These are phyloP conservation scores for Hylaea fasciaria DNA, from an alignment of 2,888 invertebrate species.

Conservation along the genomic window DNA sequence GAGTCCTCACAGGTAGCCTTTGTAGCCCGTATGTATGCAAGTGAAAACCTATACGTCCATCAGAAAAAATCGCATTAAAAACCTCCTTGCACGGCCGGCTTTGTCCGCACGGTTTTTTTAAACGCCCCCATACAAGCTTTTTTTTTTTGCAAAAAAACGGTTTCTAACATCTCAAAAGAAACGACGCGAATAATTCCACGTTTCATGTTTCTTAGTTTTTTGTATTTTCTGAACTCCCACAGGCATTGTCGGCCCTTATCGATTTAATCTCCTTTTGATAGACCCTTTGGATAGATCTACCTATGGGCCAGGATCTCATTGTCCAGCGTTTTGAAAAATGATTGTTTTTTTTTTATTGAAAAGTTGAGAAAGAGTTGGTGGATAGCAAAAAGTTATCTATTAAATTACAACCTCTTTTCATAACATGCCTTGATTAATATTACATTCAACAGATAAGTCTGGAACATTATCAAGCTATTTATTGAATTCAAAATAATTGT, in stretches of 20 bases:
- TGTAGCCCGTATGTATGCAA: constrained; percentile 45
- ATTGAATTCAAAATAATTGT: too few relatives aligned
- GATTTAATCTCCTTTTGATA: constrained; percentile 83
- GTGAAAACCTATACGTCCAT: constrained; percentile 64
- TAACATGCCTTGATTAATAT: constrained; percentile 32
- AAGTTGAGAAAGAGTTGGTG: constrained; percentile 71
- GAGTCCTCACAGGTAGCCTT: constrained; percentile 48
- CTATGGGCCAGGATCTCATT: constrained; percentile 73
- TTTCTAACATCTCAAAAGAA: constrained; percentile 81
- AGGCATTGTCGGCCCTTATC: constrained; percentile 76
- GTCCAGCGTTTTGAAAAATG: constrained; percentile 69
- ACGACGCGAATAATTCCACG: constrained; percentile 84
- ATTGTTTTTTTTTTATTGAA: constrained; percentile 47
- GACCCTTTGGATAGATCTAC: constrained; percentile 82
- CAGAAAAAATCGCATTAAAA: constrained; percentile 72
- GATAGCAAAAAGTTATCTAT: constrained; percentile 48
- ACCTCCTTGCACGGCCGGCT: constrained; percentile 71
- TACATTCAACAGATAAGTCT: constrained; percentile 7
- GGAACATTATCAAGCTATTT: too few relatives aligned
- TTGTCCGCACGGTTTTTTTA: constrained; percentile 78
- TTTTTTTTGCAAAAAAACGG: constrained; percentile 82
- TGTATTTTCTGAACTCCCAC: constrained; percentile 75
- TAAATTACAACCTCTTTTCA: constrained; percentile 1
- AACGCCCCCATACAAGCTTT: constrained; percentile 77
- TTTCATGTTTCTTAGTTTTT: constrained; percentile 81